Base-by-base conservation (phyloP, 2,113 vertebrate species). In the Paracanthobrama guichenoti region DNA sequence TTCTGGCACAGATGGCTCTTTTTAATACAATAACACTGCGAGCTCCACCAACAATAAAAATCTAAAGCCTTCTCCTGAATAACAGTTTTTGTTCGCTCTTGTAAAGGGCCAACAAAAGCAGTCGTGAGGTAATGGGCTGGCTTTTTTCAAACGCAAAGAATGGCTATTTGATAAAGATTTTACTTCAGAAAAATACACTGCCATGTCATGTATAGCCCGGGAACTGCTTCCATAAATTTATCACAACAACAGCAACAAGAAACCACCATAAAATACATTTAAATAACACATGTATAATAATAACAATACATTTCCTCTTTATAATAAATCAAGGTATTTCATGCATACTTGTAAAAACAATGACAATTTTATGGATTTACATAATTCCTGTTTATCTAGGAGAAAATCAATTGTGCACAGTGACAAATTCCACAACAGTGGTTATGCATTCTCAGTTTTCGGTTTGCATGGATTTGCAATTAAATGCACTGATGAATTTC, bases 1-100 rank as follows among this genome's bases (percentile, higher is more conserved):
- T 98, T 99, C 97, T 98, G 96, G 96, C 97, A 98, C 98, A 99
- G 98, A 99, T 99, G 98, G 97, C 97, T 99, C 97, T 98, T 98
- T 99, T 98, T 97, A 98, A 98, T 98, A 99, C 97, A 99, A 99
- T 99, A 99, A 99, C 97, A 96, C 81, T 99, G 97, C 98, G 98
- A 95, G 94, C 95, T 95, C 96, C 96, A 95, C 96, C 96, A 97
- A 98, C 97, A 98, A 98, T 98, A 97, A 98, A 95, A 98, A 98
- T 97, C 97, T 97, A 98, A 98, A 99, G 97, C 97, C 95, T 97
- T 97, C 96, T 95, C 96, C 95, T 99, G 97, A 99, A 99, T 98
- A 98, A 97, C 96, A 77, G 96, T 98, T 98, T 99, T 98, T 98
- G 97, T 99, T 99, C 98, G 97, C 97, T 96, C 95, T 98, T 98